These are phyloP conservation scores for Sebastes schlegelii DNA, from an alignment of 2,113 vertebrate species.

Conservation along the genomic window DNA sequence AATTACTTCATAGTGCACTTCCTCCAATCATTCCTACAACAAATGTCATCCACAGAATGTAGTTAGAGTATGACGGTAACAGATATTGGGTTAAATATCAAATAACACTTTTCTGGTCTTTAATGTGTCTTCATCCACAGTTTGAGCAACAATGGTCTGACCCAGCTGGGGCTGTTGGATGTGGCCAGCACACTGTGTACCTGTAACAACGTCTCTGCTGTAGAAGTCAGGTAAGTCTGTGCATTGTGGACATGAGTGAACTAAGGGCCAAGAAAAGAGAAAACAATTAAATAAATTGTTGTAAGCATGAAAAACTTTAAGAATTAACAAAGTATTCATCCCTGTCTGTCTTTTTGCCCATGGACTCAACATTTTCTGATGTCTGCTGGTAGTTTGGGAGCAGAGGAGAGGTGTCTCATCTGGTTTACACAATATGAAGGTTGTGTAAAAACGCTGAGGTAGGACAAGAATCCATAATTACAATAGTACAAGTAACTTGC, in stretches of 20 bases:
- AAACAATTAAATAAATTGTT: background rate
- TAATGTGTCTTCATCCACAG: constrained; percentile 70
- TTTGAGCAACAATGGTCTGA: constrained; percentile 82
- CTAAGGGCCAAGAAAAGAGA: background rate
- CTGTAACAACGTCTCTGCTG: constrained; percentile 73
- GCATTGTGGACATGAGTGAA: background rate
- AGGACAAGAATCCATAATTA: constrained; percentile 10
- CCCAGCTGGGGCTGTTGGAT: constrained; percentile 72
- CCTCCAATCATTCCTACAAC: background rate
- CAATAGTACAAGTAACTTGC: too few species aligned
- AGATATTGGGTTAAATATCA: background rate
- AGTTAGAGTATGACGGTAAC: background rate
- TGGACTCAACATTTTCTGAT: background rate
- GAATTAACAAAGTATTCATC: background rate
- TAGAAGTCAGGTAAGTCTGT: constrained; percentile 84
- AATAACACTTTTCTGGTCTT: background rate
- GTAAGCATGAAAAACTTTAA: background rate
- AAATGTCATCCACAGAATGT: background rate
- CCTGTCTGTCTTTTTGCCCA: background rate
- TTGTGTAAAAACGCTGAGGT: constrained; percentile 85
- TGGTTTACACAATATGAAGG: constrained; percentile 70
- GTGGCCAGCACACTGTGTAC: constrained; percentile 78
- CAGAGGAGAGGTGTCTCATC: constrained; percentile 81
- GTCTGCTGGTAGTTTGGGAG: constrained; percentile 80
- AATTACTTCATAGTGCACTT: too few species aligned